Conservation (phyloP, 2,113 vertebrate genomes). For the Caloenas nicobarica region DNA sequence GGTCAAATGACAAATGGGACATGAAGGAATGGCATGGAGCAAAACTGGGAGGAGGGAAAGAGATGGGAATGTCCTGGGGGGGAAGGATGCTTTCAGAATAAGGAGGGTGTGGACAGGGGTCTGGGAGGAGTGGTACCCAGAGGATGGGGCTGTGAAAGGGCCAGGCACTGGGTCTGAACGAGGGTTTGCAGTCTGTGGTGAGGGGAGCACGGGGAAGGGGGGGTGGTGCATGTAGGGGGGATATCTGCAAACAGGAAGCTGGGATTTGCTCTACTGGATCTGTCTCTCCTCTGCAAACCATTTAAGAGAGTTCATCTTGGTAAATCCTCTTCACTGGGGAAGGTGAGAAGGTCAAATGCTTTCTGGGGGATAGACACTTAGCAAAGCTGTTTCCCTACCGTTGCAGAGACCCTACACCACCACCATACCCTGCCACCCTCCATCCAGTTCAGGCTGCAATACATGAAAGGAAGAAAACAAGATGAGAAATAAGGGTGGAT, state of each 20-base stretch:
- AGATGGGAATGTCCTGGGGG: background rate
- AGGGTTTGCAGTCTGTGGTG: background rate
- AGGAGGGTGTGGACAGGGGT: background rate
- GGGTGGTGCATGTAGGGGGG: background rate
- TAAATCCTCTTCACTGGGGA: background rate
- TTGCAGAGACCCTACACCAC: background rate
- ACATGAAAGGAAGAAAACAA: background rate
- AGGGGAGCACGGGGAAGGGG: accelerated
- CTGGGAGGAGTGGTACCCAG: background rate
- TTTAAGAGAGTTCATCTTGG: background rate
- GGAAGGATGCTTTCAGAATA: background rate
- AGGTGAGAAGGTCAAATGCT: background rate
- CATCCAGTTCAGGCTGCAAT: background rate
- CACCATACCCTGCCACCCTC: background rate
- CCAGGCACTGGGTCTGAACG: background rate
- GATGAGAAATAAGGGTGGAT: background rate
- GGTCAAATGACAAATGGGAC: background rate
- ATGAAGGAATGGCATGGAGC: background rate
- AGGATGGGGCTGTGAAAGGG: background rate
- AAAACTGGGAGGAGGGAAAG: background rate
- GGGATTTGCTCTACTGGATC: background rate
- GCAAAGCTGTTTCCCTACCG: background rate
- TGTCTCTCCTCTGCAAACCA: background rate
- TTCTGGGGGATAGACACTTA: background rate
- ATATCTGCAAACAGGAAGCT: background rate